Evolutionary conservation across 2,797 vertebrate species (phyloP), one percentile per base, ranked within the genome.

Genomic region (Gymnoscopelus microlampas): DNA sequence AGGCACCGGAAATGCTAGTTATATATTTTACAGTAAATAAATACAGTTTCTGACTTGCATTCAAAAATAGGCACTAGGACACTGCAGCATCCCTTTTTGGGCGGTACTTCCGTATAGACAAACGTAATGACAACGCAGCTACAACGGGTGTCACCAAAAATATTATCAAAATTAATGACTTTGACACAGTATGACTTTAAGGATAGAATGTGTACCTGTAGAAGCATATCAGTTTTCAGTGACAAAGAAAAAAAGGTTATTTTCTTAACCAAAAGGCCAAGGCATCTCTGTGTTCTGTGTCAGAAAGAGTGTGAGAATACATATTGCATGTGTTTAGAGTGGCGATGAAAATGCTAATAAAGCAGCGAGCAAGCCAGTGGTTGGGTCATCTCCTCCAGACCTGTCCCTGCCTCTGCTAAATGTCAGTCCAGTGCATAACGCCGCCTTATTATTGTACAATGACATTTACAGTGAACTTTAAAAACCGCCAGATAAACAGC

Each of bases 381-480:
- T 77, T 26, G 76, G 90, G 85, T 89, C 78, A 83, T 88, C 73
- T 82, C 78, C 81, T 58, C 58, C 64, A 80, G 88, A 85, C 83
- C 73, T 67, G 77, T 77, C 60, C 77, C 80, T 65, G 85, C 84
- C 76, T 80, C 77, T 12, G 87, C 77, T 85, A 93, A 94, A 94
- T 94, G 93, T 92, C 93, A 94, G 79, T 86, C 80, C 63, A 54
- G 80, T 76, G 78, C 87, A 88, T 85, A 90, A 91, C 89, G 84
- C 44, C 55, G 84, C 85, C 86, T 92, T 93, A 92, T 93, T 93
- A 93, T 91, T 91, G 88, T 85, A 92, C 88, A 90, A 78, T 94
- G 94, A 93, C 94, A 94, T 94, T 94, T 93, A 86, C 76, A 79
- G 83, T 93, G 92, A 94, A 94, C 93, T 94, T 94, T 94, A 92